Conservation (phyloP, 2,888 invertebrate genomes). For the Monoplex corrugatus region DNA sequence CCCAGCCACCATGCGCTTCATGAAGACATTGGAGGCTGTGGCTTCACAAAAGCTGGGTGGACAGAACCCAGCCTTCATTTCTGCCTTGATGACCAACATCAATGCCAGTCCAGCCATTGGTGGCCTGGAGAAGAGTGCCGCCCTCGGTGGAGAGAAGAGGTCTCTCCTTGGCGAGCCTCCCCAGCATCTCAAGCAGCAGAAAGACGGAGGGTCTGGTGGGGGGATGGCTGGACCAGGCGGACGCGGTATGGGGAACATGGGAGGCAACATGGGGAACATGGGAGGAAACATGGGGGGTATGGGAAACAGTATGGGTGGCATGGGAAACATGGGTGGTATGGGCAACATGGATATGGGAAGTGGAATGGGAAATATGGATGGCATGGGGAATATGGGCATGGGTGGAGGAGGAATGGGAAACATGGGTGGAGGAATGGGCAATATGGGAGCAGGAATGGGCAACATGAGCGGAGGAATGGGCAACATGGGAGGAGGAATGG, state of each 20-base stretch:
- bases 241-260: conserved; percentile 44
- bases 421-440: conserved; percentile 19
- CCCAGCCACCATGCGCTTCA: conserved; percentile 59
- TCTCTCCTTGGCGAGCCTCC: conserved; percentile 58
- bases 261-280: conserved; percentile 35
- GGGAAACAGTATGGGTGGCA: conserved; percentile 32
- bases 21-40: conserved; percentile 60
- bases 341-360: conserved; percentile 4
- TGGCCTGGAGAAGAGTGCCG: conserved; percentile 43
- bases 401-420: conserved; percentile 38
- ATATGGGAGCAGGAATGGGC: conserved; percentile 3
- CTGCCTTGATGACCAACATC: conserved; percentile 49
- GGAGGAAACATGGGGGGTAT: conserved; percentile 41
- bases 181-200: conserved; percentile 37
- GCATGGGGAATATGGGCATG: neutral
- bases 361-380: neutral
- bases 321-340: neutral
- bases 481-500: conserved; percentile 18
- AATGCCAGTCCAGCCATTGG: conserved; percentile 34
- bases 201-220: conserved; percentile 25
- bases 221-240: conserved; percentile 44
- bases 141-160: conserved; percentile 56
- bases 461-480: conserved; percentile 49
- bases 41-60: conserved; percentile 58
- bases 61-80: conserved; percentile 41